phyloP scores from a whole-genome alignment of 2,888 invertebrate species.

The Chymomyza amoena region DNA sequence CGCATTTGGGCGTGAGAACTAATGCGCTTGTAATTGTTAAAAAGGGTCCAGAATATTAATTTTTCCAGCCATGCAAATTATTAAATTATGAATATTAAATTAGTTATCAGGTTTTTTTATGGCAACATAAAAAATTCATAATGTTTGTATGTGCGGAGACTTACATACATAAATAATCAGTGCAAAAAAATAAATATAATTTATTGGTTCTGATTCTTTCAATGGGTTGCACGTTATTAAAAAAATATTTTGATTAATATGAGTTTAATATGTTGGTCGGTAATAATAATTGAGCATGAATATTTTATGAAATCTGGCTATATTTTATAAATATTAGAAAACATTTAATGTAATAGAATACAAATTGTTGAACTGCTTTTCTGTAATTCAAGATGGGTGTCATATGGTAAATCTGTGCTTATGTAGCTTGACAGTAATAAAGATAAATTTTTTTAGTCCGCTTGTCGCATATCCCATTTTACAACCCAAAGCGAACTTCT shows the following conservation, averaged over 20 bases:
- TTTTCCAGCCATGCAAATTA: constrained; percentile 50
- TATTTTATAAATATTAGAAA: no score
- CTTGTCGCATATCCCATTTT: no score
- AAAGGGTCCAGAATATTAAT: constrained; percentile 28
- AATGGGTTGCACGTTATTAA: background rate
- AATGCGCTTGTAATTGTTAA: constrained; percentile 61
- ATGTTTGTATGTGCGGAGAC: background rate
- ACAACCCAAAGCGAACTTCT: no score
- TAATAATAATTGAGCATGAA: background rate
- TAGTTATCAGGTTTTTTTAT: constrained; percentile 17
- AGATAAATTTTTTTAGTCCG: no score
- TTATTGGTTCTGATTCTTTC: background rate
- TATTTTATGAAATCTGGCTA: no score
- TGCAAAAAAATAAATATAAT: background rate
- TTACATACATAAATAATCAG: background rate
- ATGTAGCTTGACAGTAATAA: no score
- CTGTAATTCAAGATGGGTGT: no score
- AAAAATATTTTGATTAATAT: background rate
- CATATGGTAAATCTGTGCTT: no score
- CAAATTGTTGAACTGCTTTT: no score
- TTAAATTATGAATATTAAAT: constrained; percentile 62
- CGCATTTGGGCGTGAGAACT: constrained; percentile 66
- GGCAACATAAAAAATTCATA: background rate
- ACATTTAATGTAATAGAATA: no score
- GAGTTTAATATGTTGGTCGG: background rate